Percentiles rank a stretch among this genome's conserved stretches.
Evolutionary conservation across 2,888 invertebrate genomes (phyloP).

Genomic region (Ramazzottius varieornatus): DNA sequence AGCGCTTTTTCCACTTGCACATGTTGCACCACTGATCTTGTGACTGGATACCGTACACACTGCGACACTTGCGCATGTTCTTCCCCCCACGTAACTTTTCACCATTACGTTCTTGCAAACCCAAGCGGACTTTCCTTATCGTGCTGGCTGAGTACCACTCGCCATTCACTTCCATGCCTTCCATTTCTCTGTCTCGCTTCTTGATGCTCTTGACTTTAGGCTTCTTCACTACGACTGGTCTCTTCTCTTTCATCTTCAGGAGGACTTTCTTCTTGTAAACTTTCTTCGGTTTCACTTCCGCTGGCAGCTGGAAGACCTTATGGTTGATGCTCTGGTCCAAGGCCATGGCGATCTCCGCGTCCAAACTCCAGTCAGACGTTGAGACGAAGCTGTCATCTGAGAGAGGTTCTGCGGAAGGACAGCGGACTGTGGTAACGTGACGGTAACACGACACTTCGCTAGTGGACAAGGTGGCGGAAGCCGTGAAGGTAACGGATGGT

Average conservation of each 20-base stretch:
- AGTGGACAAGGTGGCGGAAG: no score
- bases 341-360: not conserved
- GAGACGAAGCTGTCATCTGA: not conserved
- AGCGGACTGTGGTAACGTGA: no score
- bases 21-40: not conserved
- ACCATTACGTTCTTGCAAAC: not conserved
- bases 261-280: not conserved
- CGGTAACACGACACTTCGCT: no score
- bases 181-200: not conserved
- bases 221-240: no score
- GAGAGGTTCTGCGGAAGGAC: not conserved
- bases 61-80: not conserved
- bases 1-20: conserved; percentile 1
- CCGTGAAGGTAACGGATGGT: no score
- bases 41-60: not conserved
- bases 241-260: not conserved
- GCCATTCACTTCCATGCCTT: not conserved
- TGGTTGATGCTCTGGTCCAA: not conserved
- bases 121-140: not conserved
- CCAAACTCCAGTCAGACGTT: not conserved
- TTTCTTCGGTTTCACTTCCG: not conserved
- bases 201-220: not conserved
- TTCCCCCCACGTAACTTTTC: not conserved
- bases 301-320: not conserved
- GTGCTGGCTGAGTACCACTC: not conserved